Base-by-base conservation (phyloP, 2,888 invertebrate species). In the Melolontha melolontha region DNA sequence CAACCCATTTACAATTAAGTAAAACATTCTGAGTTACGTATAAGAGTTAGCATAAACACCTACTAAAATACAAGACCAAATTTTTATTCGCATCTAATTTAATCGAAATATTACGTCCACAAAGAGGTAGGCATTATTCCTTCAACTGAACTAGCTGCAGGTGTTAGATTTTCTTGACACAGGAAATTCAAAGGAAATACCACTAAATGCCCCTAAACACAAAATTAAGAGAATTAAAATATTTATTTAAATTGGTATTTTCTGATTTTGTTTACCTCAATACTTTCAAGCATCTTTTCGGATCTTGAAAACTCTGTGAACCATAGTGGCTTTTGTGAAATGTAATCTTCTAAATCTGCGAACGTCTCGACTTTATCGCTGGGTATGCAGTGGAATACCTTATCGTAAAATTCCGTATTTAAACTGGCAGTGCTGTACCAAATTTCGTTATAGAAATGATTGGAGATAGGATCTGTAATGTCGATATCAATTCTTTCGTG, bases 301-400 rank as follows among this genome's bases (percentile, higher is more conserved):
- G 96, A 94, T 63, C 88, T 83, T 10, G 87, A 87, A 5, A 91
- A 90, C 80, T 97, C 91, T 0, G 87, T 87, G 67, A 89, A 88
- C 81, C 91, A 91, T 10, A 98, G 82, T 0, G 92, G 88, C 51
- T 87, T 85, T 70, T 92, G 89, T 67, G 91, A 90, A 79, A 93
- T 92, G 82, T 92, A 94, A 50, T 88, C 89, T 78, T 89, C 91
- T 47, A 97, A 85, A 74, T 91, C 89, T 0, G 88, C 87, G 82
- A 97, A 97, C 2, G 89, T 90, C 74, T 90, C 89, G 0, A 96
- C 91, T 71, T 86, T 85, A 83, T 98, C 93, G 0, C 93, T 92
- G 5, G 98, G 98, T 76, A 97, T 89, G 72, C 95, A 93, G 77
- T 92, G 92, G 85, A 98, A 98, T 0, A 97, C 94, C 85, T 90